Percentiles rank a stretch among this genome's conserved stretches.
These are phyloP conservation scores for Trachelus tabidus DNA, from an alignment of 2,888 invertebrate genomes.

Conservation along the genomic window DNA sequence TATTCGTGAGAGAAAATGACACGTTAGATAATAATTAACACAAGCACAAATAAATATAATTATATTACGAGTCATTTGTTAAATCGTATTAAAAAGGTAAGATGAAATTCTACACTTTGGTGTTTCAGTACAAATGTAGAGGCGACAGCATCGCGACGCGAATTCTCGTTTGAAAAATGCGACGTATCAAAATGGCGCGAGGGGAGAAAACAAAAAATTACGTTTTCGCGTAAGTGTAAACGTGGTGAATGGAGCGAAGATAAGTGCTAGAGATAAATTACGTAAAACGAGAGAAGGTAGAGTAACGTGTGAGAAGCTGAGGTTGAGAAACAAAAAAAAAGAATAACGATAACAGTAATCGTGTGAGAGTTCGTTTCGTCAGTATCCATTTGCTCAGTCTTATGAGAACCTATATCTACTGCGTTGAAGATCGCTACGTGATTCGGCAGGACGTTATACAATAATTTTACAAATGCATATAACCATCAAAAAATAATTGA, in stretches of 20 bases:
- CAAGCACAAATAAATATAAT: slow-evolving; percentile 45
- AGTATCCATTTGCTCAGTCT: slow-evolving; percentile 44
- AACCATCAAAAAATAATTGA: background rate
- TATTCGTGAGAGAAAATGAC: slow-evolving; percentile 7
- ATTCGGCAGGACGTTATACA: background rate
- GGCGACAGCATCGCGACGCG: background rate
- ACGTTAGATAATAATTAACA: slow-evolving; percentile 25
- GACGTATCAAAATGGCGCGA: background rate
- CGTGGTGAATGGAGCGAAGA: background rate
- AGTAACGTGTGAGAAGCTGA: slow-evolving; percentile 20
- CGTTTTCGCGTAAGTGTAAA: background rate
- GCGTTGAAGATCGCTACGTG: background rate
- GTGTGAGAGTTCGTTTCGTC: slow-evolving; percentile 25
- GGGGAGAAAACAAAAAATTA: background rate
- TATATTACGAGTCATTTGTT: slow-evolving; percentile 48
- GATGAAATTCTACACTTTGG: slow-evolving; percentile 47
- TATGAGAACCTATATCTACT: slow-evolving; percentile 24
- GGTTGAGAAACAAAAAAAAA: slow-evolving; percentile 21
- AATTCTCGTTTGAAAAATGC: background rate
- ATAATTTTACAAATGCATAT: background rate
- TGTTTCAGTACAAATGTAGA: slow-evolving; percentile 22
- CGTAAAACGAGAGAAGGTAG: background rate
- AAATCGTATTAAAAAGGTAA: slow-evolving; percentile 23
- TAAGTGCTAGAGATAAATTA: background rate
- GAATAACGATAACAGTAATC: background rate